Evolutionary conservation across 2,888 invertebrate species (phyloP).

Genomic region (Hydraecia micacea): DNA sequence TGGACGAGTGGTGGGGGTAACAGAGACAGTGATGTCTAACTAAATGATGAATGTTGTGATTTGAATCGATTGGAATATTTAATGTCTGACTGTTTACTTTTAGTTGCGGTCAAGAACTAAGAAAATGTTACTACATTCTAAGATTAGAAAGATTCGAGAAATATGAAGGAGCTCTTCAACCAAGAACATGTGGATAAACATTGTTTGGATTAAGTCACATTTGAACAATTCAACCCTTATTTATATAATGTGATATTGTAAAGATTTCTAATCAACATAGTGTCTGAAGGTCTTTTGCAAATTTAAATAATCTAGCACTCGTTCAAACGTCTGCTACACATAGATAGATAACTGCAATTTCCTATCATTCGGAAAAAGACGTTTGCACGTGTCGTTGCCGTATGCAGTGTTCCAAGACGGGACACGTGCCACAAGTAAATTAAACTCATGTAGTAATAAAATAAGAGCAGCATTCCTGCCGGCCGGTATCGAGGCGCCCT

Average conservation of each 20-base stretch:
- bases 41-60: constrained; percentile 16
- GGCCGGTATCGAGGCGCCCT: constrained; percentile 15
- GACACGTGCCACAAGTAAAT: constrained; percentile 47
- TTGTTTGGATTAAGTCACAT: not conserved
- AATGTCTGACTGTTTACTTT: not conserved
- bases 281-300: not conserved
- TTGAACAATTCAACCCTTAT: not conserved
- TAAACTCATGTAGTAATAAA: constrained; percentile 42
- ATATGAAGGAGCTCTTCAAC: not conserved
- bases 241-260: not conserved
- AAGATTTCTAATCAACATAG: not conserved
- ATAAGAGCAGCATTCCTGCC: constrained; percentile 30
- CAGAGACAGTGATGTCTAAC: constrained; percentile 11
- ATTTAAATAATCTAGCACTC: not conserved
- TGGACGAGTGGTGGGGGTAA: constrained; percentile 2
- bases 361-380: constrained; percentile 11
- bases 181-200: not conserved
- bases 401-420: constrained; percentile 28
- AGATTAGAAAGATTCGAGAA: not conserved
- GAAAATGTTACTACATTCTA: not conserved
- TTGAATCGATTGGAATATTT: not conserved
- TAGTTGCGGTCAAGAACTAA: not conserved
- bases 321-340: not conserved
- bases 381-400: constrained; percentile 18
- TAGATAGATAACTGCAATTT: constrained; percentile 1